Conservation (phyloP, 2,797 vertebrate species). For the Lates japonicus region DNA sequence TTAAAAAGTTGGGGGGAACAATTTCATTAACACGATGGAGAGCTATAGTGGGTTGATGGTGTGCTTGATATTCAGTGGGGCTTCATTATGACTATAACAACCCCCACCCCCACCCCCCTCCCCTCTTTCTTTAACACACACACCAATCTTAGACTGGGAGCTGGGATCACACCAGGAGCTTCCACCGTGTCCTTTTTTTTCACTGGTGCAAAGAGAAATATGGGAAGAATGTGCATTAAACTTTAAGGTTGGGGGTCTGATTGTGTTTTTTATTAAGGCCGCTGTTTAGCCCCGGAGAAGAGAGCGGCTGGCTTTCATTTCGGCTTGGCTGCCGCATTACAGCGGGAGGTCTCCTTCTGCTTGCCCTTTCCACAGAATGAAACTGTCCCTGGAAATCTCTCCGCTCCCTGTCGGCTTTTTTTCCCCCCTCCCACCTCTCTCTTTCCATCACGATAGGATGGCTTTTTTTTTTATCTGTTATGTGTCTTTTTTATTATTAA, state of each 20-base stretch:
- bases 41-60: slow-evolving; percentile 73
- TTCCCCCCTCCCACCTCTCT: slow-evolving; percentile 37
- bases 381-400: slow-evolving; percentile 83
- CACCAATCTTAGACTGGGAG: slow-evolving; percentile 51
- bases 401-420: slow-evolving; percentile 61
- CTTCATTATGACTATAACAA: slow-evolving; percentile 72
- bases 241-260: slow-evolving; percentile 86
- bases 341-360: slow-evolving; percentile 84
- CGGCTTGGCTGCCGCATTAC: slow-evolving; percentile 74
- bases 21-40: slow-evolving; percentile 81
- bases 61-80: slow-evolving; percentile 78
- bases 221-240: slow-evolving; percentile 87
- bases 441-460: slow-evolving; percentile 73
- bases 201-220: slow-evolving; percentile 77
- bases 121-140: slow-evolving; percentile 8
- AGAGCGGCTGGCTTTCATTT: slow-evolving; percentile 87
- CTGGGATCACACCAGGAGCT: slow-evolving; percentile 71
- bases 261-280: slow-evolving; percentile 88
- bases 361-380: slow-evolving; percentile 87
- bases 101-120: background rate
- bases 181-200: slow-evolving; percentile 58
- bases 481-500: slow-evolving; percentile 83
- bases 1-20: slow-evolving; percentile 81
- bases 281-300: slow-evolving; percentile 87
- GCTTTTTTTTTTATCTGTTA: slow-evolving; percentile 76